Evolutionary conservation across 35 echinoderm and acorn worm genomes (phyloP), one percentile per base, ranked within the genome.

Genomic region (Lytechinus pictus): DNA sequence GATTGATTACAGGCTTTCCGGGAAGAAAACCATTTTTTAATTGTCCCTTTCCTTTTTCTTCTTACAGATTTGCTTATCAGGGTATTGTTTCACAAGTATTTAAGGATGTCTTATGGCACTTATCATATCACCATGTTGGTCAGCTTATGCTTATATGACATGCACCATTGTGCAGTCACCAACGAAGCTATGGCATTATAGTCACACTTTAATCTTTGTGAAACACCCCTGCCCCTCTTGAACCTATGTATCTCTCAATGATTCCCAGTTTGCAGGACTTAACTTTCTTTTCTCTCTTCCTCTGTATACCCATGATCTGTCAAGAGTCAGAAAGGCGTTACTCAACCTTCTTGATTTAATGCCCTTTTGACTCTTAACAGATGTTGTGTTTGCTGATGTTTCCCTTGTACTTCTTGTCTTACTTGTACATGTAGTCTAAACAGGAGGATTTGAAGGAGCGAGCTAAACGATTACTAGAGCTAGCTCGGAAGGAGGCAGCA

Each of bases 391-490:
- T 7, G 66, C 66, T 79, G 66, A 79, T 79, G 21, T 79, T 19
- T 79, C 21, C 66, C 12, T 79, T 79, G 66, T 16, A 79, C 57
- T 53, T 54, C 51, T 27, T 97, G 27, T 95, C 88, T 56, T 95
- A 54, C 52, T 91, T 95, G 57, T 60, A 27, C 96, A 28, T 90
- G 9, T 54, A 90, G 88, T 44, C 96, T 12, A 95, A 96, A 88
- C 88, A 96, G 44, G 97, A 97, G 13, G 96, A 99, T 55, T 54
- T 99, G 9, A 98, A 98, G 57, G 95, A 96, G 27, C 86, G 98
- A 95, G 98, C 98, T 7, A 96, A 97, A 71, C 97, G 97, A 60
- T 92, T 99, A 54, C 87, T 98, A 52, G 98, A 98, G 72, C 97
- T 97, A 72, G 97, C 97, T 9, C 88, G 96, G 54, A 96, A 95